Evolutionary conservation across 2,113 vertebrate genomes (phyloP).

Genomic region (Catharus minimus): DNA sequence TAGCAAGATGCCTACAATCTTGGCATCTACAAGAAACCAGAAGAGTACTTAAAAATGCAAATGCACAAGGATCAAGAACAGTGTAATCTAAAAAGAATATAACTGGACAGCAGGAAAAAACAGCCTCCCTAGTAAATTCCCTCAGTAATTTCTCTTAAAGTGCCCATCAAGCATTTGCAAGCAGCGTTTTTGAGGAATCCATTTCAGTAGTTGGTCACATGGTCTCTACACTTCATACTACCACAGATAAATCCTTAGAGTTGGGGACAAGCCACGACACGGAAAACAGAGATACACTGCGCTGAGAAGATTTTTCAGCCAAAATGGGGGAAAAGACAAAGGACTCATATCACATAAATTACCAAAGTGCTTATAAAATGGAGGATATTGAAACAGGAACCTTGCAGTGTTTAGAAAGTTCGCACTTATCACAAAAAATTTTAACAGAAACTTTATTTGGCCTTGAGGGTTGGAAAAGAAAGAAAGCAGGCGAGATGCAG

Average conservation of each 20-base stretch:
- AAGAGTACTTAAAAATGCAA: not conserved
- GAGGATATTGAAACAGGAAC: not conserved
- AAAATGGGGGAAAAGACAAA: not conserved
- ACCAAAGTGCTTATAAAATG: not conserved
- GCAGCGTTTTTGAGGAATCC: not conserved
- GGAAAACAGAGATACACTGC: not conserved
- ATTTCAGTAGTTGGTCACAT: not conserved
- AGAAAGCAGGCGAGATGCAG: not conserved
- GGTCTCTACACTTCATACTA: not conserved
- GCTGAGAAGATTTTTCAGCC: not conserved
- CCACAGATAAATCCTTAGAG: not conserved
- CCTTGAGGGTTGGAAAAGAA: not conserved
- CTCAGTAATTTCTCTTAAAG: not conserved
- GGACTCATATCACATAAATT: not conserved
- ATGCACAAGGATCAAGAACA: not conserved
- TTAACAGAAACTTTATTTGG: not conserved
- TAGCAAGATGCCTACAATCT: not conserved
- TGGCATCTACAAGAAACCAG: not conserved
- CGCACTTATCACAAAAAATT: not conserved
- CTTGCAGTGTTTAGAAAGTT: not conserved
- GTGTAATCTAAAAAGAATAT: not conserved
- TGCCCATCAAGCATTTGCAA: not conserved
- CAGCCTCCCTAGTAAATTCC: not conserved
- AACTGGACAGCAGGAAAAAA: not conserved
- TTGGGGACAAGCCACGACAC: fast-evolving